A percentile compares a stretch with the other conserved stretches of the same genome.
phyloP scores from a whole-genome alignment of 2,888 invertebrate species.

The Caenorhabditis sp. region DNA sequence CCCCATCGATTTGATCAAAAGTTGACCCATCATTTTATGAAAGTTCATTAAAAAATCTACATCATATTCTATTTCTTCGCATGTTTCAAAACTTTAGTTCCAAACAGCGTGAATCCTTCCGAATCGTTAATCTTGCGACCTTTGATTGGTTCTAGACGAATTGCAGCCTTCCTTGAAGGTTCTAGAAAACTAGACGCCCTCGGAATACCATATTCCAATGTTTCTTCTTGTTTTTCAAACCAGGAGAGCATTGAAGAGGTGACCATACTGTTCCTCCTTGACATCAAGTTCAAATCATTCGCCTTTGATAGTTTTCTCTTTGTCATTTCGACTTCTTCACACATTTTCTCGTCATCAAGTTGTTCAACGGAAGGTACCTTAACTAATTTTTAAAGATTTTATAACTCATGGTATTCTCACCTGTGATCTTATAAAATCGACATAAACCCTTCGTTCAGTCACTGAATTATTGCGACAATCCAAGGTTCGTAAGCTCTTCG shows the following conservation, averaged over 20 bases:
- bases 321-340: conserved; percentile 22
- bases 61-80: neutral
- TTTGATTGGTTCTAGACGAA: neutral
- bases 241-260: conserved; percentile 9
- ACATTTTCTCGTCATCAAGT: conserved; percentile 30
- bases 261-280: conserved; percentile 17
- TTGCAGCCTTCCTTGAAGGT: neutral
- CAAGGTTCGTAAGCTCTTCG: conserved; percentile 18
- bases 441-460: conserved; percentile 39
- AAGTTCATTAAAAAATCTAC: no score
- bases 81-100: neutral
- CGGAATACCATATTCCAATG: no score
- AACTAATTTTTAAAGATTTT: neutral
- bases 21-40: no score
- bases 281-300: conserved; percentile 23
- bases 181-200: conserved; percentile 1
- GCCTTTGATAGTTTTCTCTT: conserved; percentile 26
- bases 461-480: conserved; percentile 45
- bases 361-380: conserved; percentile 13
- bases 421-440: conserved; percentile 39
- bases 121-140: neutral
- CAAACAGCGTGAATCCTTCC: neutral
- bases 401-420: conserved; percentile 11
- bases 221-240: conserved; percentile 9
- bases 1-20: no score